Percentiles rank a stretch among this genome's conserved stretches.
Conservation (phyloP, 2,888 invertebrate species). For the Agrilus mali region DNA sequence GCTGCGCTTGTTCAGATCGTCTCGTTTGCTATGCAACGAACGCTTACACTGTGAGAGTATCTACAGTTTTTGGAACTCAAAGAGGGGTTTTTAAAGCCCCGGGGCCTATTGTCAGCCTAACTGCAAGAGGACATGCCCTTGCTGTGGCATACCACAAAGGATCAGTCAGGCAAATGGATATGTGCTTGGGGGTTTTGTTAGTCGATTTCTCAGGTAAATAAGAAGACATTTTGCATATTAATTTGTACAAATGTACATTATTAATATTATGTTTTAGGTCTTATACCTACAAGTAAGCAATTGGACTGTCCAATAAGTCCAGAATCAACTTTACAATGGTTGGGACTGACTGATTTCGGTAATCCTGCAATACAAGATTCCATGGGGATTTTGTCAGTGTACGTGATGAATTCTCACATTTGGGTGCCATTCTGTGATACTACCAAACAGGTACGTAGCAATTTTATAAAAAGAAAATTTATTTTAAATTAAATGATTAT, state of each 20-base stretch:
- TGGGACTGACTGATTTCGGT: slow-evolving; percentile 71
- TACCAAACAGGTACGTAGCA: slow-evolving; percentile 47
- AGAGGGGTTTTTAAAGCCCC: slow-evolving; percentile 60
- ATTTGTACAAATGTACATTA: too few species aligned
- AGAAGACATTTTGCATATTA: not conserved
- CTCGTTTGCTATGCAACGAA: slow-evolving; percentile 72
- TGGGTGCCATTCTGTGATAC: slow-evolving; percentile 80
- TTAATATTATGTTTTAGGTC: too few species aligned
- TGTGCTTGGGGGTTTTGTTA: slow-evolving; percentile 41
- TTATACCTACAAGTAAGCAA: slow-evolving; percentile 27
- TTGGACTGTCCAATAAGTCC: slow-evolving; percentile 55
- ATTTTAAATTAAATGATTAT: too few species aligned
- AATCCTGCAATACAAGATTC: slow-evolving; percentile 69
- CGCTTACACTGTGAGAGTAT: slow-evolving; percentile 65
- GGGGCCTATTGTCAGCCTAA: slow-evolving; percentile 58
- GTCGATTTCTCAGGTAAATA: slow-evolving; percentile 35
- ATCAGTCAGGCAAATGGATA: slow-evolving; percentile 37
- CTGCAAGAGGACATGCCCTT: slow-evolving; percentile 47
- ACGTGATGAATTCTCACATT: slow-evolving; percentile 50
- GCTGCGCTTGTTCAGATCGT: slow-evolving; percentile 53
- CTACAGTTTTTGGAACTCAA: slow-evolving; percentile 79
- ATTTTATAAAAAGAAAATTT: not conserved
- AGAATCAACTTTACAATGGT: slow-evolving; percentile 55
- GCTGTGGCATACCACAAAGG: slow-evolving; percentile 56
- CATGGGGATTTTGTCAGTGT: slow-evolving; percentile 59